Evolutionary conservation across 2,113 vertebrate genomes (phyloP).

Genomic region (Myodes glareolus): DNA sequence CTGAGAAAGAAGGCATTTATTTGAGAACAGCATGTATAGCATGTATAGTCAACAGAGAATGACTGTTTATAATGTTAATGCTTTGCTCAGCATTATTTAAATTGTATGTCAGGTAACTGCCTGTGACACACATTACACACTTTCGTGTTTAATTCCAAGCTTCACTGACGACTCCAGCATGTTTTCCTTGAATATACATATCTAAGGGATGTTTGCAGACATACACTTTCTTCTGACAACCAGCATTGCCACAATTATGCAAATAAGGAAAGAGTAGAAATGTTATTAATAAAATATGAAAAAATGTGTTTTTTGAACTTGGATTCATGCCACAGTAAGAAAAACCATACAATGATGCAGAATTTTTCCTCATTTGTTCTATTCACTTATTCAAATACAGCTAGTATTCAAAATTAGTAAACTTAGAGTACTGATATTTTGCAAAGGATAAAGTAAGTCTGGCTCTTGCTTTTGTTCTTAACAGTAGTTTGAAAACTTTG

Average conservation of each 20-base stretch:
- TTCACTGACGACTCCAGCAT: background rate
- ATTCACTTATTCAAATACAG: slow-evolving; percentile 16
- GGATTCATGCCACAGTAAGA: background rate
- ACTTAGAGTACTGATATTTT: background rate
- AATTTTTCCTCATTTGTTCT: slow-evolving; percentile 11
- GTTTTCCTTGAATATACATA: background rate
- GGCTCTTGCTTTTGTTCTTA: background rate
- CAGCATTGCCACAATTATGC: background rate
- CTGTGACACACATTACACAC: background rate
- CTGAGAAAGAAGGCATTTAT: slow-evolving; percentile 33
- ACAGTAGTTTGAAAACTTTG: background rate
- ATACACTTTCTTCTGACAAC: background rate
- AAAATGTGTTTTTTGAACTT: background rate
- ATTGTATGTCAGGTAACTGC: background rate
- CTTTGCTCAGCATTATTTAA: background rate
- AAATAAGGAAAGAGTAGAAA: background rate
- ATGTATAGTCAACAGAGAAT: background rate
- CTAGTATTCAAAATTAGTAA: slow-evolving; percentile 20
- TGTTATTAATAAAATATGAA: background rate
- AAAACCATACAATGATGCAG: background rate
- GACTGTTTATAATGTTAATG: background rate
- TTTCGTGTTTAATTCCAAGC: slow-evolving; percentile 44
- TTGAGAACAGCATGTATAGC: background rate
- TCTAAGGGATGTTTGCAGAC: background rate
- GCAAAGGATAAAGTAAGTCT: slow-evolving; percentile 2